These are phyloP conservation scores for Camelus dromedarius DNA, from an alignment of 2,113 vertebrate genomes.

Conservation along the genomic window DNA sequence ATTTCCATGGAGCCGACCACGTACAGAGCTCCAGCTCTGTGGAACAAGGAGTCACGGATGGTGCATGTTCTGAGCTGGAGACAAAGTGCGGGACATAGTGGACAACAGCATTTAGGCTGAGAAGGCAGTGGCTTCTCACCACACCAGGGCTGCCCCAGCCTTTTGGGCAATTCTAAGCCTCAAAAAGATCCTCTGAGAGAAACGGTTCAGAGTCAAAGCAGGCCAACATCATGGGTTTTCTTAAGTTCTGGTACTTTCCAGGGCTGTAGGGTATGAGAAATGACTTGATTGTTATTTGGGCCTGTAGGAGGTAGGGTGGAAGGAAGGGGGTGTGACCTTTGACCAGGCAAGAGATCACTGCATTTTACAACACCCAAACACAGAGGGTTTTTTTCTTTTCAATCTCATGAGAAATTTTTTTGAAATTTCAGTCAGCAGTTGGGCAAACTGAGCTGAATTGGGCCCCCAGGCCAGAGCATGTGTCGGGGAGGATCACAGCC, in stretches of 20 bases:
- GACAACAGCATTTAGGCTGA: neutral
- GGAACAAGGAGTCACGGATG: neutral
- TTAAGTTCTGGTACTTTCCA: neutral
- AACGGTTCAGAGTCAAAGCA: neutral
- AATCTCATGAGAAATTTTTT: neutral
- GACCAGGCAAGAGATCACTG: neutral
- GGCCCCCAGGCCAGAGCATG: no score
- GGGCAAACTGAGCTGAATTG: neutral
- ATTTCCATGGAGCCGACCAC: neutral
- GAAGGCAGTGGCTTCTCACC: neutral
- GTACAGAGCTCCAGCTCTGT: neutral
- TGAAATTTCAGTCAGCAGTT: neutral
- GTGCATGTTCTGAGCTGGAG: neutral
- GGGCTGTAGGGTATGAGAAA: neutral
- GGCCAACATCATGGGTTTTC: accelerated
- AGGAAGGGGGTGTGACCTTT: neutral
- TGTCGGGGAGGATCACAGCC: neutral
- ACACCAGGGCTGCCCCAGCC: neutral
- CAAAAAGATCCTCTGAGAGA: neutral
- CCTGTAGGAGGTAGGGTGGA: neutral
- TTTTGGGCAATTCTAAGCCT: neutral
- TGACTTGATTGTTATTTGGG: neutral
- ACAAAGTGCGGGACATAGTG: neutral
- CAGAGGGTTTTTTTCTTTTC: neutral
- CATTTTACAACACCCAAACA: neutral